A percentile compares a stretch with the other conserved stretches of the same genome.
These are phyloP conservation scores for Meloidogyne hapla DNA, from an alignment of 1,140 invertebrate genomes.

Conservation along the genomic window DNA sequence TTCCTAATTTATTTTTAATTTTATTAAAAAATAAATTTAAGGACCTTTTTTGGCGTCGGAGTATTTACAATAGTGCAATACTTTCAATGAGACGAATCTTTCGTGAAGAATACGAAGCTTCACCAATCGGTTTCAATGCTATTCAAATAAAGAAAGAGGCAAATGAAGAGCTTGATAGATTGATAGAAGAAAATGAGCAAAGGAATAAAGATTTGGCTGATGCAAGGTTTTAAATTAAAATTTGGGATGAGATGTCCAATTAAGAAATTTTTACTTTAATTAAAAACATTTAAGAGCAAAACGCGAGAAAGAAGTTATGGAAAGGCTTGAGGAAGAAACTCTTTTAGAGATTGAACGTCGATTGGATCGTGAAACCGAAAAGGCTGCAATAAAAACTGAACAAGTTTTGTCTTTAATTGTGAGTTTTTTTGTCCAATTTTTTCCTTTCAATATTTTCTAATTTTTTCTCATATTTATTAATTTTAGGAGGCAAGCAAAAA, in stretches of 20 bases:
- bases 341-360: constrained; percentile 35
- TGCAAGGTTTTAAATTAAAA: constrained; percentile 36
- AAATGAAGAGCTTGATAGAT: constrained; percentile 39
- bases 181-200: constrained; percentile 43
- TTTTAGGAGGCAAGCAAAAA: constrained; percentile 51
- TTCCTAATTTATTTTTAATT: too few species aligned
- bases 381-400: constrained; percentile 16
- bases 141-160: constrained; percentile 37
- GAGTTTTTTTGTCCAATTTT: neutral
- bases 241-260: neutral
- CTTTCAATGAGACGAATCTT: constrained; percentile 47
- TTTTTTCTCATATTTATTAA: neutral
- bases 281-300: constrained; percentile 25
- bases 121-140: constrained; percentile 29
- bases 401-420: constrained; percentile 38
- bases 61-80: constrained; percentile 54
- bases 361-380: constrained; percentile 13
- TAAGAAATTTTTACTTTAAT: neutral
- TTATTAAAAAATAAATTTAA: constrained; percentile 1
- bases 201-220: constrained; percentile 40
- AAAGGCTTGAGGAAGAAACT: constrained; percentile 22
- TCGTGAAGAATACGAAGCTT: constrained; percentile 30
- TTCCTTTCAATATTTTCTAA: neutral
- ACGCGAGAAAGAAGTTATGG: constrained; percentile 31
- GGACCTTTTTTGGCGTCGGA: constrained; percentile 51